A percentile compares a stretch with the other conserved stretches of the same genome.
These are phyloP conservation scores for Amphipoea oculea DNA, from an alignment of 2,888 invertebrate genomes.

Conservation along the genomic window DNA sequence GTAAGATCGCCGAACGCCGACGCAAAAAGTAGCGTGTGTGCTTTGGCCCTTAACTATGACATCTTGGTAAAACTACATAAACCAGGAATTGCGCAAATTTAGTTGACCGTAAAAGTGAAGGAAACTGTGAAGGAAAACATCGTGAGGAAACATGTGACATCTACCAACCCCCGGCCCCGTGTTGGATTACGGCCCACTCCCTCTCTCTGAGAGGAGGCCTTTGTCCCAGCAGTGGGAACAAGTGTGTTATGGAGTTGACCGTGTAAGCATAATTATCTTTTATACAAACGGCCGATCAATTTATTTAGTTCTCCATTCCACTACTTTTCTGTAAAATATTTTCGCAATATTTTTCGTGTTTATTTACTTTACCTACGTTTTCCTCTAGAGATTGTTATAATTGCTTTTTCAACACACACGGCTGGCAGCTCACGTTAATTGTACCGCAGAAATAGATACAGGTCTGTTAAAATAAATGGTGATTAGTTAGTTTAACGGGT, in stretches of 20 bases:
- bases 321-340: conserved; percentile 34
- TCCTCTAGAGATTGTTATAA: conserved; percentile 55
- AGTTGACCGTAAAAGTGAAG: background rate
- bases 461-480: conserved; percentile 43
- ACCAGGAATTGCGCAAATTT: background rate
- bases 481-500: conserved; percentile 19
- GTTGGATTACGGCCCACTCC: background rate
- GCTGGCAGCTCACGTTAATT: conserved; percentile 38
- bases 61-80: background rate
- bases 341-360: conserved; percentile 35
- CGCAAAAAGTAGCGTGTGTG: no score
- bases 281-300: background rate
- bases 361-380: conserved; percentile 20
- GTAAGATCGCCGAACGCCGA: no score
- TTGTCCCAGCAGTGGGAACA: background rate
- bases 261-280: background rate
- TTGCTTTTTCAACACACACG: conserved; percentile 37
- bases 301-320: conserved; percentile 27
- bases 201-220: background rate
- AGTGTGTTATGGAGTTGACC: background rate
- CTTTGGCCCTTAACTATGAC: background rate
- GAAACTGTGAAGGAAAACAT: background rate
- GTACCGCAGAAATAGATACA: conserved; percentile 36
- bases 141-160: background rate
- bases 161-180: background rate